A percentile compares a stretch with the other conserved stretches of the same genome.
Conservation (phyloP, 2,113 vertebrate genomes). For the Trematomus loennbergii region DNA sequence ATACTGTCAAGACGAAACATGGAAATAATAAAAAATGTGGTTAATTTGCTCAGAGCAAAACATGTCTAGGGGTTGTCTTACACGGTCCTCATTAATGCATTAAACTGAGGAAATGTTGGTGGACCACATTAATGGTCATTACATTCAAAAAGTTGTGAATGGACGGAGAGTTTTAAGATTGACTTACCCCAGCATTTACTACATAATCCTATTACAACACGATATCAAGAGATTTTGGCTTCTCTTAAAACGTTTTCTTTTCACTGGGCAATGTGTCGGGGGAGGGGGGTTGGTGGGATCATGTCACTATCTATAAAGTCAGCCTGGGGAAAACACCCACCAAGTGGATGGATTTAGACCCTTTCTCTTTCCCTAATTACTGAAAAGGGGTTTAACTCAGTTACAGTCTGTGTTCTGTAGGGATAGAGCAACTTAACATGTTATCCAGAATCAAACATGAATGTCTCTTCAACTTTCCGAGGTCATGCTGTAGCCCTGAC, state of each 20-base stretch:
- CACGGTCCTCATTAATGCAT: neutral
- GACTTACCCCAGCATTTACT: slow-evolving; percentile 11
- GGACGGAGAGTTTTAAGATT: slow-evolving; percentile 1
- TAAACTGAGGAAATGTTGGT: neutral
- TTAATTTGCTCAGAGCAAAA: neutral
- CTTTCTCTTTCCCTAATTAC: slow-evolving; percentile 51
- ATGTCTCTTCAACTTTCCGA: slow-evolving; percentile 11
- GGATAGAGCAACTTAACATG: slow-evolving; percentile 8
- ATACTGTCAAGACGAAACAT: neutral
- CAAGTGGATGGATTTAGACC: slow-evolving; percentile 27
- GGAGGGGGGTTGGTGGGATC: slow-evolving; percentile 22
- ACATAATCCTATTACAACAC: slow-evolving; percentile 61
- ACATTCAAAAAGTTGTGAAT: neutral
- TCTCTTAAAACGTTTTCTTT: slow-evolving; percentile 33
- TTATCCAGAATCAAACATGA: slow-evolving; percentile 19
- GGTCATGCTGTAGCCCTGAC: slow-evolving; percentile 1
- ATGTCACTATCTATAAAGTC: slow-evolving; percentile 54
- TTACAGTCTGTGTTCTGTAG: neutral
- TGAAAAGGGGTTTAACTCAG: slow-evolving; percentile 52
- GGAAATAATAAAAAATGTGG: neutral
- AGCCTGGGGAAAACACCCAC: slow-evolving; percentile 31
- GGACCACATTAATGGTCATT: neutral
- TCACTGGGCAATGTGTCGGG: slow-evolving; percentile 14
- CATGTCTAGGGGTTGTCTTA: neutral
- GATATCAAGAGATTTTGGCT: slow-evolving; percentile 38